Base-by-base conservation (phyloP, 2,888 invertebrate genomes). In the Nomada ruficornis region DNA sequence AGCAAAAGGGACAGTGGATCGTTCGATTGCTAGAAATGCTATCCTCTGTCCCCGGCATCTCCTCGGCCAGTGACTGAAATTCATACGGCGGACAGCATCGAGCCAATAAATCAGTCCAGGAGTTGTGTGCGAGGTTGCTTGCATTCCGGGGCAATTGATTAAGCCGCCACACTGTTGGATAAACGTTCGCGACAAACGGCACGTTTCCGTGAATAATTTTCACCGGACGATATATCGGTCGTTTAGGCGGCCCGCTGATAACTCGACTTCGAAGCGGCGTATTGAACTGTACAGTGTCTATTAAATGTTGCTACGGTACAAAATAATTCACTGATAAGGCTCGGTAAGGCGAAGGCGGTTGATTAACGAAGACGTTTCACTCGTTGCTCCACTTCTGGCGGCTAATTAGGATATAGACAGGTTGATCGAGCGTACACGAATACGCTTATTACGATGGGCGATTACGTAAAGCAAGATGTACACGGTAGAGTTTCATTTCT, bases 61-160 rank as follows among this genome's bases (percentile, higher is more conserved):
- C 15, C 10, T 2, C 0, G 1, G 44, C 63, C 74, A 71, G 59
- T 63, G n/a, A 20, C 62, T 79, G 83, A 80, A 86, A 84, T 74
- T 64, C 75, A 75, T 63, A 75, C 71, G 60, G 54, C 50, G 80
- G 57, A 71, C 70, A 60, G 29, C n/a, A 36, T 62, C 68, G 65
- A 42, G 54, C 54, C 82, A 81, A 89, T 90, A 90, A 90, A 90
- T 91, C 88, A 87, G 83, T 54, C 77, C 47, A 9, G n/a, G 50
- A 60, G 50, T 42, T n/a, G 60, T 20, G 54, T 60, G 82, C 83
- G 86, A 77, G 86, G 81, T 85, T 82, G 84, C 86, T 83, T 76
- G 84, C 88, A 89, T 89, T 88, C 89, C 84, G 60, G 64, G 70
- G 47, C 81, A 86, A 90, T 91, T 88, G 90, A 91, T 91, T 90